Base-by-base conservation (phyloP, 2,797 vertebrate genomes). In the Heliangelus exortis region DNA sequence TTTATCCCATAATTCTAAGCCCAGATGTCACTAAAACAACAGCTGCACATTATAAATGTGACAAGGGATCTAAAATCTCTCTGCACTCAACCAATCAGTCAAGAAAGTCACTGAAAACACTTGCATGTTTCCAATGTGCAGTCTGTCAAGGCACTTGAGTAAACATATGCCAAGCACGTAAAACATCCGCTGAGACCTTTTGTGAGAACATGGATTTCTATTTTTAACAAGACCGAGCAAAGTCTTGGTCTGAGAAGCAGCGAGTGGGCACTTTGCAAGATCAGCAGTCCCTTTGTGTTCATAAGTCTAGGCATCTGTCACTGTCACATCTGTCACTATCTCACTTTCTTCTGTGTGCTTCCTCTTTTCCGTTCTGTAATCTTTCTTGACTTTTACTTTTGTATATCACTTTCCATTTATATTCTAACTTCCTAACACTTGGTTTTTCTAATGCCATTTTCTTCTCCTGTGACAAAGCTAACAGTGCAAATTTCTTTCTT, bases 21-120 rank as follows among this genome's bases (percentile, higher is more conserved):
- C 88, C 90, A 81, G 74, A 92, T 82, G 63, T 79, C 91, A 91
- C 77, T 88, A 19, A 75, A 89, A 78, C 29, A 94, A 78, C 83
- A 91, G 71, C 77, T 93, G 80, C 9, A 10, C 69, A 34, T 81
- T 90, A 59, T 81, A 88, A 92, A 73, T 51, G 22, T 67, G 45
- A 79, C 33, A 53, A 15, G 33, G 28, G 21, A 58, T 89, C 63
- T 84, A 93, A 92, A 90, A 74, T 82, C 31, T 77, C 68, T 67
- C 41, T 85, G 23, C 26, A 63, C 9, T 87, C 45, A 81, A 87
- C 33, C 15, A 63, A 88, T 53, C 29, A 88, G 23, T 55, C 43
- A 57, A 91, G 58, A 69, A 94, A 71, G 36, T 91, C 59, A 90
- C 68, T 92, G 53, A 87, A 94, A 85, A 89, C 47, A 67, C 18